Percentiles rank a stretch among this genome's conserved stretches.
phyloP scores from a whole-genome alignment of 1,140 invertebrate species.

The Calosoma granatense region DNA sequence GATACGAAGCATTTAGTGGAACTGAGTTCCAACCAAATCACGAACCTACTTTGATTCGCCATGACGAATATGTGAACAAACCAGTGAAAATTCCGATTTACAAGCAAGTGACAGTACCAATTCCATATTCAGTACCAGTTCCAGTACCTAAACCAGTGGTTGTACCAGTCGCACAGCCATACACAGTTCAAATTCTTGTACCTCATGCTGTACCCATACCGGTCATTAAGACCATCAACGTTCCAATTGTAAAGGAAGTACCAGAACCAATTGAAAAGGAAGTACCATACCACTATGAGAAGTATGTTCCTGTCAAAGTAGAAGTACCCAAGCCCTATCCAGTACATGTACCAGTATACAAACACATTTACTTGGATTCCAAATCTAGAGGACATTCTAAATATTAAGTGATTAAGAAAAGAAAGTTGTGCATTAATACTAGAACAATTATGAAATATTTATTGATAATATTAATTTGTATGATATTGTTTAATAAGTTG shows the following conservation, averaged over 20 bases:
- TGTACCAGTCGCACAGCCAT: constrained; percentile 55
- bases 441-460: no score
- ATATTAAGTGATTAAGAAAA: no score
- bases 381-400: no score
- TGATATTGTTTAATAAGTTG: no score
- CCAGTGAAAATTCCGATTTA: constrained; percentile 55
- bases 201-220: constrained; percentile 58
- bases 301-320: constrained; percentile 56
- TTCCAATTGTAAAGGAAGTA: constrained; percentile 60
- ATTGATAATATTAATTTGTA: no score
- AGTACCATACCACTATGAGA: constrained; percentile 61
- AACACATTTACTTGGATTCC: constrained; percentile 43
- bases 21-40: no score
- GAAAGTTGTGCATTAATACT: no score
- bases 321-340: constrained; percentile 62
- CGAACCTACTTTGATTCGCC: constrained; percentile 29
- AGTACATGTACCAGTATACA: constrained; percentile 60
- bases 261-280: constrained; percentile 63
- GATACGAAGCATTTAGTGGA: no score
- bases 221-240: constrained; percentile 56
- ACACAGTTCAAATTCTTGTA: constrained; percentile 62
- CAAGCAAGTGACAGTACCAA: constrained; percentile 56
- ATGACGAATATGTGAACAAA: constrained; percentile 40
- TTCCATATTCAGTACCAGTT: constrained; percentile 53
- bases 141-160: constrained; percentile 59